Evolutionary conservation across 2,113 vertebrate species (phyloP).

Genomic region (Tretioscincus oriximinensis): DNA sequence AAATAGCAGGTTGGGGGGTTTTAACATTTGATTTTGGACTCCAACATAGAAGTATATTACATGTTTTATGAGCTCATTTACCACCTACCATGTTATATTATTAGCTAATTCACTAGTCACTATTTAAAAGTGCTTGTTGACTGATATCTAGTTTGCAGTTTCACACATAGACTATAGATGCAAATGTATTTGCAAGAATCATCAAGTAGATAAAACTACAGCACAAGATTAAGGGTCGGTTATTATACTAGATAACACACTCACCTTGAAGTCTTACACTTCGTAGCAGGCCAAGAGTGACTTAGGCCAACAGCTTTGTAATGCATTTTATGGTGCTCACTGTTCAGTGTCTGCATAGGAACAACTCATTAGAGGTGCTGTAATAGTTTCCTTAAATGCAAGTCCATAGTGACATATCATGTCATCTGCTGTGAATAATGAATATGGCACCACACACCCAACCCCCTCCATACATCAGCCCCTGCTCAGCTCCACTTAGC

Average conservation of each 20-base stretch:
- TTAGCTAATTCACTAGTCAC: conserved; percentile 65
- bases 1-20: conserved; percentile 49
- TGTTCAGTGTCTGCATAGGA: no score
- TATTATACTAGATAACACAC: neutral
- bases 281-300: no score
- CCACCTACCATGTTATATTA: conserved; percentile 69
- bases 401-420: no score
- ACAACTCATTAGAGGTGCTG: no score
- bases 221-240: neutral
- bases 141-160: conserved; percentile 33
- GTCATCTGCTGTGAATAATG: no score
- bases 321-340: no score
- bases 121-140: conserved; percentile 40
- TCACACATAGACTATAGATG: conserved; percentile 3
- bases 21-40: conserved; percentile 69
- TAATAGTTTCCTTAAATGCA: no score
- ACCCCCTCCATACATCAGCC: no score
- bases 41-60: conserved; percentile 74
- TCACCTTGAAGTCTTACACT: conserved; percentile 2
- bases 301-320: no score
- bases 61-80: conserved; percentile 77
- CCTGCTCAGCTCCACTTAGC: no score
- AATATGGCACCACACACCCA: no score
- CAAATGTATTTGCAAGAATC: conserved; percentile 12
- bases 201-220: conserved; percentile 23